phyloP scores from a whole-genome alignment of 1,140 invertebrate genomes.

The Conus ventricosus region DNA sequence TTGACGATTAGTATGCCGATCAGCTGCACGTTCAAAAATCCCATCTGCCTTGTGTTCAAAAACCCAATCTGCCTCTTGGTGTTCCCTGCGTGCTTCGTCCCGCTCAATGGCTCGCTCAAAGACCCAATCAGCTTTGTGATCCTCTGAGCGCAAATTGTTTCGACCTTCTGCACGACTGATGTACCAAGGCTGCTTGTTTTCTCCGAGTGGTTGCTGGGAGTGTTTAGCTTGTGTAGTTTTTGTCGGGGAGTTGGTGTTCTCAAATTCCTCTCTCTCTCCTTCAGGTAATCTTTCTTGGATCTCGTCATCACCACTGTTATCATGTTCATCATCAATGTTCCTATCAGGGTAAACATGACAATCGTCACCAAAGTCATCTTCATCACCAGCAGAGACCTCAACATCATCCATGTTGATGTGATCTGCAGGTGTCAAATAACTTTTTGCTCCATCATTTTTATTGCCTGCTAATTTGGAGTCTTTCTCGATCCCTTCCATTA shows the following conservation, averaged over 20 bases:
- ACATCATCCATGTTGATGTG: no score
- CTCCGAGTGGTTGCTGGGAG: not conserved
- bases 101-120: conserved; percentile 21
- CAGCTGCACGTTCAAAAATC: conserved; percentile 21
- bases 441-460: no score
- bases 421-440: no score
- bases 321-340: not conserved
- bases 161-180: conserved; percentile 19
- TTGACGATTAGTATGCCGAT: conserved; percentile 4
- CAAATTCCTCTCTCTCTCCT: not conserved
- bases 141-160: conserved; percentile 2
- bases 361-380: not conserved
- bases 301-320: not conserved
- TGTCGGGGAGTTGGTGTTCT: not conserved
- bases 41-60: conserved; percentile 17
- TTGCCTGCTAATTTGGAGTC: no score
- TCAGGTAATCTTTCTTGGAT: not conserved
- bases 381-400: not conserved
- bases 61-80: not conserved
- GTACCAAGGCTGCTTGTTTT: not conserved
- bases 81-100: not conserved
- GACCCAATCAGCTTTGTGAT: conserved; percentile 31
- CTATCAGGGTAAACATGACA: not conserved
- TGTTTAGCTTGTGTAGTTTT: not conserved
- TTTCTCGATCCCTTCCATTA: no score